Evolutionary conservation across 2,888 invertebrate genomes (phyloP).

Genomic region (Conomelus anceps): DNA sequence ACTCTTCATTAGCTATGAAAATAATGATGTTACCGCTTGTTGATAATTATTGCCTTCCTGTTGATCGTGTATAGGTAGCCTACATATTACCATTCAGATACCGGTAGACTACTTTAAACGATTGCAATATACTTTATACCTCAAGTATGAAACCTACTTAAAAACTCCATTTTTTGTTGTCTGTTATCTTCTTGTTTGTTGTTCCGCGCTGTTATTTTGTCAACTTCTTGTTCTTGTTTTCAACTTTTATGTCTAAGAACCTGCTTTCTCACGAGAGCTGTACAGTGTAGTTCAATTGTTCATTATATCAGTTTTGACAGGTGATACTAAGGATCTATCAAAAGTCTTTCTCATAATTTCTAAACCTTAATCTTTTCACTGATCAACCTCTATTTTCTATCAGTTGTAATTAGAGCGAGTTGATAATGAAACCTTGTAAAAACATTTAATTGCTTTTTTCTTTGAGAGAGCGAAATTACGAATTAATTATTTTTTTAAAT

Average conservation of each 20-base stretch:
- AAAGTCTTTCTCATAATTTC: not conserved
- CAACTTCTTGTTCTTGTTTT: slow-evolving; percentile 9
- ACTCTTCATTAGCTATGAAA: not conserved
- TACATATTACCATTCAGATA: not conserved
- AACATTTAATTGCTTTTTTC: too few species aligned
- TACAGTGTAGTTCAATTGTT: not conserved
- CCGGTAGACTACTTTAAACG: not conserved
- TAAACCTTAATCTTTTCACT: not conserved
- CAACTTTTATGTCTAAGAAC: not conserved
- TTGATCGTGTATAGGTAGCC: not conserved
- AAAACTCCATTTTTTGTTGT: not conserved
- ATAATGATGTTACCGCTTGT: not conserved
- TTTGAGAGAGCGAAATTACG: too few species aligned
- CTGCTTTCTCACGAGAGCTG: not conserved
- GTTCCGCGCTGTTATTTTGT: not conserved
- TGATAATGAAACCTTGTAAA: too few species aligned
- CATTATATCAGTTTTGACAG: not conserved
- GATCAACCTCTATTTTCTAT: not conserved
- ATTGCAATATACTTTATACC: not conserved
- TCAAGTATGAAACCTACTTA: not conserved
- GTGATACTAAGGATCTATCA: not conserved
- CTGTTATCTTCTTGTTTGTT: not conserved
- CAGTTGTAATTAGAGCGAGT: too few species aligned
- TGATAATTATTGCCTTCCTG: not conserved
- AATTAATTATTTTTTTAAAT: too few species aligned